A percentile compares a stretch with the other conserved stretches of the same genome.
Evolutionary conservation across 2,888 invertebrate genomes (phyloP).

Genomic region (Periphyllus acericola): DNA sequence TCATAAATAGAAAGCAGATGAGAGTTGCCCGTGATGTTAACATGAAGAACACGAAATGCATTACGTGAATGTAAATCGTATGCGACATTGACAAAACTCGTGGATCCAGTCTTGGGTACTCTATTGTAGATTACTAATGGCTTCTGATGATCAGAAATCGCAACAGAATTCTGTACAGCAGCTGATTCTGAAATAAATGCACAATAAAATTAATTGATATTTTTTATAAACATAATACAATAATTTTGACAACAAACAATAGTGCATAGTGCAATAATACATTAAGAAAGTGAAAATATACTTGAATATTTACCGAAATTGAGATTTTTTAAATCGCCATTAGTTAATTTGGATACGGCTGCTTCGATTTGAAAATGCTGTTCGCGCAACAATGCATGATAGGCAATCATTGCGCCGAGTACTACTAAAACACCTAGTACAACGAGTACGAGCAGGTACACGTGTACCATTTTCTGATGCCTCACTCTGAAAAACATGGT

Average conservation of each 20-base stretch:
- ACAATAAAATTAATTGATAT: too few species aligned
- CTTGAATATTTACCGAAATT: constrained; percentile 1
- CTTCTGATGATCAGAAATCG: not conserved
- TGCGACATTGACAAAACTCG: constrained; percentile 92
- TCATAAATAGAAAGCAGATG: constrained; percentile 94
- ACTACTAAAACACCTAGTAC: constrained; percentile 2
- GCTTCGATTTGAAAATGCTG: constrained; percentile 22
- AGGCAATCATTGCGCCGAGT: constrained; percentile 9
- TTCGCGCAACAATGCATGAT: constrained; percentile 9
- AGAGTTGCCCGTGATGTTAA: constrained; percentile 95
- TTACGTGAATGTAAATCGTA: constrained; percentile 86
- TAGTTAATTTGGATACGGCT: not conserved
- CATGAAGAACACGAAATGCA: constrained; percentile 87
- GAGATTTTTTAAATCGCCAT: not conserved
- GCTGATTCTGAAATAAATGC: not conserved
- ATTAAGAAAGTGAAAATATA: not conserved
- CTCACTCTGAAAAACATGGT: constrained; percentile 42
- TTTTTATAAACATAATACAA: too few species aligned
- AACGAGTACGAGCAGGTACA: constrained; percentile 24
- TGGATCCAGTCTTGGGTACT: constrained; percentile 97
- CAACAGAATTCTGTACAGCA: not conserved
- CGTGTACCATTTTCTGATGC: constrained; percentile 39
- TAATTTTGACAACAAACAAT: not conserved
- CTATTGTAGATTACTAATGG: constrained; percentile 86
- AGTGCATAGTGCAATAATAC: not conserved